phyloP scores from a whole-genome alignment of 1,140 invertebrate genomes.

The Lucilia cuprina region DNA sequence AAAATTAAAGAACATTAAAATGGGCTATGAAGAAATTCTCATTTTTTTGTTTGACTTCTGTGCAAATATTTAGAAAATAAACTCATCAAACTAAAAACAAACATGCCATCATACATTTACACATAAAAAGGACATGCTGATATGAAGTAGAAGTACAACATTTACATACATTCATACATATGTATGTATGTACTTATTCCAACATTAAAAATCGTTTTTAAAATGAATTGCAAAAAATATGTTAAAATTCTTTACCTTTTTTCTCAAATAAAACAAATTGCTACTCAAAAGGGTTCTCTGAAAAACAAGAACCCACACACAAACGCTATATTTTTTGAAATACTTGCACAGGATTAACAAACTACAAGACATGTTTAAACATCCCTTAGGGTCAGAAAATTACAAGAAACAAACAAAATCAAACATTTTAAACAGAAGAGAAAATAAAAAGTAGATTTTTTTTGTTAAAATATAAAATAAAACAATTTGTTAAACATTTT shows the following conservation, averaged over 20 bases:
- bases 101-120: background rate
- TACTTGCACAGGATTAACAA: background rate
- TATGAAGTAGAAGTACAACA: background rate
- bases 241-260: background rate
- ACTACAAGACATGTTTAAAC: background rate
- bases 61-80: background rate
- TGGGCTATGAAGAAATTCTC: background rate
- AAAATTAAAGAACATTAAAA: no score
- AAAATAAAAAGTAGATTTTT: background rate
- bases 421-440: background rate
- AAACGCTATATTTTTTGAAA: background rate
- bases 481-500: conserved; percentile 26
- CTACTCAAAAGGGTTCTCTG: background rate
- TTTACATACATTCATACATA: background rate
- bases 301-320: no score
- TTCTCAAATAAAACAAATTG: background rate
- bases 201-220: background rate
- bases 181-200: no score
- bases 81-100: background rate
- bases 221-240: background rate
- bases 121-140: background rate
- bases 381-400: background rate
- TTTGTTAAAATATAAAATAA: background rate
- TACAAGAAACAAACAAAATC: no score
- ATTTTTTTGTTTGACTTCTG: background rate